Evolutionary conservation across 2,888 invertebrate species (phyloP).

Genomic region (Pyrrhopygopsis socrates): DNA sequence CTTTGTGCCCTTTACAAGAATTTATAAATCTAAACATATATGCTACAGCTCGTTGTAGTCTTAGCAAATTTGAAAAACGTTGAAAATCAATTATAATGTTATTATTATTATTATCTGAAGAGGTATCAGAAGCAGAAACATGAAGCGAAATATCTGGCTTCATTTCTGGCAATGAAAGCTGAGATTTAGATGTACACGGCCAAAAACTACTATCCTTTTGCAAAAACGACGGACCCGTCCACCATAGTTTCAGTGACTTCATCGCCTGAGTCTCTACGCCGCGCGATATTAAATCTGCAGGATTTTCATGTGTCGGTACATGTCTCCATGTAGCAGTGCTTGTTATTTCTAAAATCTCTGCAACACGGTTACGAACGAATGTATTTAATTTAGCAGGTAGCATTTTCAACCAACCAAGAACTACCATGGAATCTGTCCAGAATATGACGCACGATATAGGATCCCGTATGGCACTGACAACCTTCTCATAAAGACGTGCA

Average conservation of each 20-base stretch:
- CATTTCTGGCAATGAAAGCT: conserved; percentile 38
- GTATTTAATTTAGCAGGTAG: conserved; percentile 6
- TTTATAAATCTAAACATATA: conserved; percentile 35
- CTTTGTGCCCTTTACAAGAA: conserved; percentile 15
- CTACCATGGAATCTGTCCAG: conserved; percentile 76
- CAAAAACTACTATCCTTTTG: background rate
- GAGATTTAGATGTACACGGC: conserved; percentile 25
- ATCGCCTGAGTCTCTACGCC: conserved; percentile 29
- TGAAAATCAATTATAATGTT: conserved; percentile 36
- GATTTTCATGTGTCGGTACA: conserved; percentile 45
- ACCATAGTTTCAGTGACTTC: conserved; percentile 33
- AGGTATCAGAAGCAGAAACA: background rate
- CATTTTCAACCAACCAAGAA: conserved; percentile 83
- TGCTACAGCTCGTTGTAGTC: conserved; percentile 35
- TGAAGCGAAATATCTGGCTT: conserved; percentile 3
- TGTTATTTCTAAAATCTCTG: conserved; percentile 35
- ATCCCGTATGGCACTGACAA: conserved; percentile 50
- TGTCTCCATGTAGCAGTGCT: conserved; percentile 29
- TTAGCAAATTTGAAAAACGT: conserved; percentile 50
- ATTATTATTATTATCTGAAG: too few species aligned
- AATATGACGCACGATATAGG: conserved; percentile 49
- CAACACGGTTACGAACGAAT: conserved; percentile 34
- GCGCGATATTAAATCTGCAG: conserved; percentile 59
- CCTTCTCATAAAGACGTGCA: conserved; percentile 52
- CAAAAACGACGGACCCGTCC: conserved; percentile 57